Evolutionary conservation across 2,888 invertebrate species (phyloP), one percentile per base, ranked within the genome.

Genomic region (Limnephilus lunatus): DNA sequence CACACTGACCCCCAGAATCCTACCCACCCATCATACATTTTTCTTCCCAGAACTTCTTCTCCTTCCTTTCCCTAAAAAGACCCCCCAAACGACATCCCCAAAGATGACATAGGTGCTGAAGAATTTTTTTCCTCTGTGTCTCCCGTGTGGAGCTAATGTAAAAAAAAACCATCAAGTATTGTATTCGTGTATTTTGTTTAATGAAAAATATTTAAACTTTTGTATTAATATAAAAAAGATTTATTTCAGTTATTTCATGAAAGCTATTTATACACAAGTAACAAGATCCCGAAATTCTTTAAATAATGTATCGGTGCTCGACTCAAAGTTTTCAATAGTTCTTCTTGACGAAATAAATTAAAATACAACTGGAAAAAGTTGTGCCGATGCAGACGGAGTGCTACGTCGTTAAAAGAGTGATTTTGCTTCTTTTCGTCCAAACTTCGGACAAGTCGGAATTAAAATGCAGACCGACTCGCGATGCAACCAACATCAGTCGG

Each of bases 391-490:
- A 32, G 32, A 1, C 31, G 32, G 31, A 31, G 32, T 35, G 83
- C 83, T 32, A 83, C 83, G 35, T 83, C 85, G 85, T 85, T 85
- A 35, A n/a, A 25, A 44, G 39, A 25, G 85, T 85, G 35, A 85
- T 39, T 68, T 68, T 68, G 53, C 25, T 68, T 68, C 53, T 68
- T 35, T 19, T 39, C 32, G 7, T 85, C 12, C 85, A 85, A 85
- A 85, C 25, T 85, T 85, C n/a, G 25, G n/a, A 85, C 85, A 85
- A 85, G 85, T 85, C 39, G 39, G 44, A 85, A 85, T 85, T 85
- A 85, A 85, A 85, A 83, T 83, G 83, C 83, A 83, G 83, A 83
- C 83, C 31, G 83, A 12, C 32, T 82, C 53, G 19, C 53, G 25
- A 68, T 68, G 53, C 53, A 68, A 82, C 82, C 19, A 68, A 82